These are phyloP conservation scores for Chroicocephalus ridibundus DNA, from an alignment of 2,113 vertebrate species.

Conservation along the genomic window DNA sequence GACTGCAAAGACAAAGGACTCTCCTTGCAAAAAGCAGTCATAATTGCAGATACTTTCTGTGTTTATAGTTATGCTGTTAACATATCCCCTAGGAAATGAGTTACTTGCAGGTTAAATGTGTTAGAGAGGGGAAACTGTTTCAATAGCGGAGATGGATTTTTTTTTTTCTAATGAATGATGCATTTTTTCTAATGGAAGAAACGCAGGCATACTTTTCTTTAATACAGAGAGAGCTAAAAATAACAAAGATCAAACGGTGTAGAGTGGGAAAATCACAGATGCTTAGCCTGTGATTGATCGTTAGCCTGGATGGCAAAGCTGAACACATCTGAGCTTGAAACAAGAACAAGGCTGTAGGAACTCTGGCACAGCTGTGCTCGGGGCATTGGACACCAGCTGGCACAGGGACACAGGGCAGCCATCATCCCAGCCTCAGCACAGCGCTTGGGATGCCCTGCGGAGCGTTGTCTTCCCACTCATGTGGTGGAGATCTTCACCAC, in stretches of 20 bases:
- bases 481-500: rapidly evolving
- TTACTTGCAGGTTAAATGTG: background rate
- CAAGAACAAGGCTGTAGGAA: background rate
- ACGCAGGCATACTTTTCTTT: background rate
- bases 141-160: background rate
- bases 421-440: background rate
- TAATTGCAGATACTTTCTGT: background rate
- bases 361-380: background rate
- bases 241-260: background rate
- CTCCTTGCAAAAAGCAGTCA: background rate
- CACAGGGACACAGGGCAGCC: rapidly evolving
- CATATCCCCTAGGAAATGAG: background rate
- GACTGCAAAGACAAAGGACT: background rate
- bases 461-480: rapidly evolving
- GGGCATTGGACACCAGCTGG: rapidly evolving
- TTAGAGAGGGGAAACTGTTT: background rate
- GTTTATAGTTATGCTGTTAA: background rate
- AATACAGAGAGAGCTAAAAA: background rate
- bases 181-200: background rate
- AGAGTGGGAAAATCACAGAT: background rate
- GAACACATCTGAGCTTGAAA: background rate
- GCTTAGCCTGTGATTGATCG: background rate
- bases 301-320: background rate
- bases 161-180: background rate
- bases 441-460: rapidly evolving